Percentiles rank a stretch among this genome's conserved stretches.
phyloP scores from a whole-genome alignment of 1,140 invertebrate genomes.

The Temnothorax curvispinosus region DNA sequence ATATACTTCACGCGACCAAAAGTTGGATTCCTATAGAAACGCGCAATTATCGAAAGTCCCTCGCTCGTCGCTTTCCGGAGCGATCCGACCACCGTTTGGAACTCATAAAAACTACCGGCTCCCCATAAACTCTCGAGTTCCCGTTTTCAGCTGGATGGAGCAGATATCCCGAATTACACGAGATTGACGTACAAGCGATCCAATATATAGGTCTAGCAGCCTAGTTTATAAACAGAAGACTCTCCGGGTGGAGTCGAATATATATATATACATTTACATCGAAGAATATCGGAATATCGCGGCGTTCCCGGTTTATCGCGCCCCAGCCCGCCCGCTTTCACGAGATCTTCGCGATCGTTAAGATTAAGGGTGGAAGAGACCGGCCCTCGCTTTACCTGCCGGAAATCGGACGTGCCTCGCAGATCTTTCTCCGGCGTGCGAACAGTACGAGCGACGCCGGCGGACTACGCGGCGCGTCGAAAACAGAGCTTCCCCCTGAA shows the following conservation, averaged over 20 bases:
- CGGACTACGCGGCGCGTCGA: constrained; percentile 50
- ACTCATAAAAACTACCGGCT: neutral
- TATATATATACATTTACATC: neutral
- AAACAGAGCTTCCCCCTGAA: constrained; percentile 69
- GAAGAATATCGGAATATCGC: too few species aligned
- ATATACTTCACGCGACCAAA: neutral
- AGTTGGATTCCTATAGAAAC: neutral
- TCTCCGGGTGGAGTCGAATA: too few species aligned
- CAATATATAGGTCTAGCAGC: neutral
- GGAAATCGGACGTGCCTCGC: neutral
- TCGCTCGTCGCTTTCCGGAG: neutral
- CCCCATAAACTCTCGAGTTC: neutral
- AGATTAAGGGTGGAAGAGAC: neutral
- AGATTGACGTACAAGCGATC: neutral
- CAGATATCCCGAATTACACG: neutral
- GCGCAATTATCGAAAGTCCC: neutral
- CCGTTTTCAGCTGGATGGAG: neutral
- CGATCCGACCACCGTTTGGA: neutral
- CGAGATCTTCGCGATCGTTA: constrained; percentile 2
- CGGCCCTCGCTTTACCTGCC: neutral
- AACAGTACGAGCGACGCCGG: neutral
- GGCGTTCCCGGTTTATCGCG: neutral
- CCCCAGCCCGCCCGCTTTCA: neutral
- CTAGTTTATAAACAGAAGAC: constrained; percentile 1
- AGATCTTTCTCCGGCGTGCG: neutral